These are phyloP conservation scores for Oophaga pumilio DNA, from an alignment of 2,113 vertebrate species.

Conservation along the genomic window DNA sequence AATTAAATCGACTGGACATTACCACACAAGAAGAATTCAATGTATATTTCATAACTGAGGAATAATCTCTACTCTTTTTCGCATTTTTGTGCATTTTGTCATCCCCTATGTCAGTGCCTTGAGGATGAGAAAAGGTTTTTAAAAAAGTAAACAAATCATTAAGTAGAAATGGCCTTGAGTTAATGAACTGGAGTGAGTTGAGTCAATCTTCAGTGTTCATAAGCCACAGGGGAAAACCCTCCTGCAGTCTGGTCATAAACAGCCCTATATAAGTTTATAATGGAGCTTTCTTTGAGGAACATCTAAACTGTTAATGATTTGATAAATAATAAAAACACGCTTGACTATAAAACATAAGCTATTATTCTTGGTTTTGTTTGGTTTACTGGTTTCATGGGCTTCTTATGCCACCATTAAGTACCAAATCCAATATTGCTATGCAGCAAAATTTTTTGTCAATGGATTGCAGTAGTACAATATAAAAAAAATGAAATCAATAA, in stretches of 20 bases:
- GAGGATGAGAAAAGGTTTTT: not conserved
- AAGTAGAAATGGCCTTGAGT: constrained; percentile 4
- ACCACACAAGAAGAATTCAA: not conserved
- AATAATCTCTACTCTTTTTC: not conserved
- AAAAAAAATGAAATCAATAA: not conserved
- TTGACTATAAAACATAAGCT: not conserved
- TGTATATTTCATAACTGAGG: not conserved
- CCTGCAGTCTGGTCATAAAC: not conserved
- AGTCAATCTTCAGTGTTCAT: constrained; percentile 36
- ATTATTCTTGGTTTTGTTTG: not conserved
- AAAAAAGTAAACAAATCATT: constrained; percentile 4
- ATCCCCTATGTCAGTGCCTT: not conserved
- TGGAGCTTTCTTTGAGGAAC: not conserved
- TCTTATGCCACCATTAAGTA: not conserved
- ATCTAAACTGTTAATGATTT: constrained; percentile 1
- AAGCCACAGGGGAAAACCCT: constrained; percentile 27
- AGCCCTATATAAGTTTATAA: not conserved
- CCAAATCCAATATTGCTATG: not conserved
- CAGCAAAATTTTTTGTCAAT: not conserved
- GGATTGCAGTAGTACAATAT: no score
- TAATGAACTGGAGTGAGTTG: constrained; percentile 23
- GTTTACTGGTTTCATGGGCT: not conserved
- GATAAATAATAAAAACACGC: not conserved
- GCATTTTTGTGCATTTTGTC: not conserved
- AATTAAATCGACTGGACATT: not conserved